Evolutionary conservation across 2,797 vertebrate genomes (phyloP), one percentile per base, ranked within the genome.

Genomic region (Protosalanx chinensis): DNA sequence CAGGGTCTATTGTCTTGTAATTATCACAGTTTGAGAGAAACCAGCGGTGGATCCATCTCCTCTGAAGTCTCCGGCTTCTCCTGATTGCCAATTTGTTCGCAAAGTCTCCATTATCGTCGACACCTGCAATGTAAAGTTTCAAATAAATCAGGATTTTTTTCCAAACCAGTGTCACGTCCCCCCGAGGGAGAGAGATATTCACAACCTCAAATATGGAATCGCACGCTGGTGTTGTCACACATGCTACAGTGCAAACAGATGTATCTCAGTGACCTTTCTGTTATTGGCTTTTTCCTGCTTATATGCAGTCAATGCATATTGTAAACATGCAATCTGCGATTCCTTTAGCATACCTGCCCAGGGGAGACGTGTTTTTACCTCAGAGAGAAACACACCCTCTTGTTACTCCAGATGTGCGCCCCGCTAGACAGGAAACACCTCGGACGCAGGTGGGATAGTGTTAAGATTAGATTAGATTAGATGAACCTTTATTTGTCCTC

Each of bases 21-120:
- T 91, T 88, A 87, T 85, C 80, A 3, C 85, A 81, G 83, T 88
- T 83, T 85, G 83, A 86, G 74, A 30, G 79, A 82, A 83, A 66
- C n/a, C 57, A 37, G 51, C 65, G 75, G 81, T 73, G 79, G 71
- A 87, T 81, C 23, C 67, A 76, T 82, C 58, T 46, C 80, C 76
- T 82, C 65, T 72, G 76, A 85, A 79, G 79, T 77, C 79, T 82
- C 56, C 58, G 63, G 76, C 51, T 74, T 76, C 15, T 82, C 46
- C 69, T 87, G 80, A 89, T 88, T 88, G 81, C 74, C 72, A 79
- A 74, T 88, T 87, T 87, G 60, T 51, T 46, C 23, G 32, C 20
- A 5, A 29, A 64, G 46, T 46, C 20, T 49, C 75, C 59, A 72
- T 79, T 77, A 79, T 74, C 66, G 67, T n/a, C 57, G 68, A 81